phyloP scores from a whole-genome alignment of 2,888 invertebrate species.

The Philereme vetulata region DNA sequence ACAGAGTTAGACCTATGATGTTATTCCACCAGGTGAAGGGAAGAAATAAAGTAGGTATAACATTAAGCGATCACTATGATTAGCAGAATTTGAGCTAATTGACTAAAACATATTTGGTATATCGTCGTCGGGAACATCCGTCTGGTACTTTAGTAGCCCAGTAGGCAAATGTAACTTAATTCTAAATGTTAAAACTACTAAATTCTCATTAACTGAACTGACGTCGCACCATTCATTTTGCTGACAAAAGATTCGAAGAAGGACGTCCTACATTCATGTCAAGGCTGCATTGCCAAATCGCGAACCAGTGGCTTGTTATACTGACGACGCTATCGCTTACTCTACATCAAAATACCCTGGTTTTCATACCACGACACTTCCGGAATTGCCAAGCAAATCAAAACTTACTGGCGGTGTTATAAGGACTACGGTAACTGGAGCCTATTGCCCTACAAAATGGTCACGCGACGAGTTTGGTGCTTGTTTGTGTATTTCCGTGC shows the following conservation, averaged over 20 bases:
- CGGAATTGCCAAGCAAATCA: conserved; percentile 17
- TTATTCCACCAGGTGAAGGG: too few relatives aligned
- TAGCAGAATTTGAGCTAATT: too few relatives aligned
- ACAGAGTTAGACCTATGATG: too few relatives aligned
- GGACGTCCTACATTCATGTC: conserved; percentile 19
- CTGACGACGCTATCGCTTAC: conserved; percentile 15
- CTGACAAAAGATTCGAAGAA: conserved; percentile 21
- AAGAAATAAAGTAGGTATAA: too few relatives aligned
- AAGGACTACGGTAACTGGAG: conserved; percentile 6
- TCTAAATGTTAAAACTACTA: background rate
- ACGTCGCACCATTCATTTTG: background rate
- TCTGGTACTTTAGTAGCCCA: too few relatives aligned
- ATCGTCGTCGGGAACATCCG: too few relatives aligned
- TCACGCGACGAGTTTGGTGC: conserved; percentile 32
- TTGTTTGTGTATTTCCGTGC: conserved; percentile 38
- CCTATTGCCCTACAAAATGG: conserved; percentile 31
- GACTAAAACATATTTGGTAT: too few relatives aligned
- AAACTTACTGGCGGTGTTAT: conserved; percentile 12
- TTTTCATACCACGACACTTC: conserved; percentile 15
- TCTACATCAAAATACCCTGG: conserved; percentile 19
- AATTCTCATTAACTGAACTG: background rate
- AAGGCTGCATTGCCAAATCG: conserved; percentile 29
- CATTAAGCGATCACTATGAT: too few relatives aligned
- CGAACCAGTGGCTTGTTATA: conserved; percentile 14
- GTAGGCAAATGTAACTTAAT: too few relatives aligned